phyloP scores from a whole-genome alignment of 2,888 invertebrate genomes.

The Phania funesta region DNA sequence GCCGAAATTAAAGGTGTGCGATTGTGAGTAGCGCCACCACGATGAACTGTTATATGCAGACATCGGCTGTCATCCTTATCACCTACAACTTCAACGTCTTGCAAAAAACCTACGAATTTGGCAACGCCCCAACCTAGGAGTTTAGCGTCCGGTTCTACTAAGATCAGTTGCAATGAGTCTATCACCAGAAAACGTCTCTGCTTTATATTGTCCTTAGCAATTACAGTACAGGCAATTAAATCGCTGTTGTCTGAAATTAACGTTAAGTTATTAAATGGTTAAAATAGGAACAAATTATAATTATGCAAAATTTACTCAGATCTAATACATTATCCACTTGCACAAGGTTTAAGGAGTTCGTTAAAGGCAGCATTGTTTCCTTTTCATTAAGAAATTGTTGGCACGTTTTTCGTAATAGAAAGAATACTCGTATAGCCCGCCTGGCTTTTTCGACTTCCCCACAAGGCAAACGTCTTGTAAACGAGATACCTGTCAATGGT shows the following conservation, averaged over 20 bases:
- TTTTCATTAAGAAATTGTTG: conserved; percentile 89
- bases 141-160: conserved; percentile 98
- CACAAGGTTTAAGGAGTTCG: conserved; percentile 92
- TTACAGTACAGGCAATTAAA: conserved; percentile 96
- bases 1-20: conserved; percentile 91
- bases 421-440: conserved; percentile 95
- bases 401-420: conserved; percentile 90
- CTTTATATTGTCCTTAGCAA: conserved; percentile 93
- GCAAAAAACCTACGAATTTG: conserved; percentile 95
- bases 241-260: conserved; percentile 93
- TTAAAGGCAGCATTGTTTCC: conserved; percentile 93
- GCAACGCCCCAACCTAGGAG: conserved; percentile 98
- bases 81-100: conserved; percentile 97
- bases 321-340: conserved; percentile 97
- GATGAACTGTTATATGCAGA: conserved; percentile 95
- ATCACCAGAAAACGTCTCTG: conserved; percentile 97
- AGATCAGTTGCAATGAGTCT: conserved; percentile 95
- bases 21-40: conserved; percentile 85
- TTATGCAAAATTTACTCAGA: conserved; percentile 87
- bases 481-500: conserved; percentile 96
- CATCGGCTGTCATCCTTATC: conserved; percentile 98
- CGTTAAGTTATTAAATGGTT: conserved; percentile 51
- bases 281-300: not conserved
- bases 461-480: conserved; percentile 95
- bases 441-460: conserved; percentile 96